These are phyloP conservation scores for Leucophenga maculata DNA, from an alignment of 2,888 invertebrate species.

Conservation along the genomic window DNA sequence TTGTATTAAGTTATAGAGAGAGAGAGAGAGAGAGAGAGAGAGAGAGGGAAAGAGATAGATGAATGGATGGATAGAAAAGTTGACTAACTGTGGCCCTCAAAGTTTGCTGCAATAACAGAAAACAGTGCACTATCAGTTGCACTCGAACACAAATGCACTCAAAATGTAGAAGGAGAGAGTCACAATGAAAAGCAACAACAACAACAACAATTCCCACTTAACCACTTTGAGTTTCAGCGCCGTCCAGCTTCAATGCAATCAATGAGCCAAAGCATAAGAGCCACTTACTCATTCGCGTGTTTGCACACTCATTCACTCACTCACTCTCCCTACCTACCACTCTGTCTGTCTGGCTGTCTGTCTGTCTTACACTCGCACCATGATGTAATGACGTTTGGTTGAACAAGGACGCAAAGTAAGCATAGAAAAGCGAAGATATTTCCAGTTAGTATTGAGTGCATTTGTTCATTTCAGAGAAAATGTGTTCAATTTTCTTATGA, in stretches of 20 bases:
- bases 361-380: too few species aligned
- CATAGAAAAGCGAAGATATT: background rate
- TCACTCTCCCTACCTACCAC: too few species aligned
- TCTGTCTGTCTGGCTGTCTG: too few species aligned
- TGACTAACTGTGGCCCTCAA: slow-evolving; percentile 23
- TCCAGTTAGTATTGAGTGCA: background rate
- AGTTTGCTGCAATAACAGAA: slow-evolving; percentile 2
- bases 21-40: background rate
- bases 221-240: slow-evolving; percentile 12
- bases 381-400: too few species aligned
- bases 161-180: background rate
- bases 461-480: background rate
- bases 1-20: too few species aligned
- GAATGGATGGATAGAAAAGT: background rate
- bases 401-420: slow-evolving; percentile 13
- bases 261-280: slow-evolving; percentile 12
- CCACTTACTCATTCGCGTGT: background rate
- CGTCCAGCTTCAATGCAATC: slow-evolving; percentile 12
- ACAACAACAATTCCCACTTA: slow-evolving; percentile 16
- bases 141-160: background rate
- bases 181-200: slow-evolving; percentile 4
- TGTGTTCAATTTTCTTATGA: slow-evolving; percentile 18
- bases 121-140: background rate
- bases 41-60: background rate
- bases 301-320: too few species aligned